These are phyloP conservation scores for Phengaris arion DNA, from an alignment of 2,888 invertebrate genomes.

Conservation along the genomic window DNA sequence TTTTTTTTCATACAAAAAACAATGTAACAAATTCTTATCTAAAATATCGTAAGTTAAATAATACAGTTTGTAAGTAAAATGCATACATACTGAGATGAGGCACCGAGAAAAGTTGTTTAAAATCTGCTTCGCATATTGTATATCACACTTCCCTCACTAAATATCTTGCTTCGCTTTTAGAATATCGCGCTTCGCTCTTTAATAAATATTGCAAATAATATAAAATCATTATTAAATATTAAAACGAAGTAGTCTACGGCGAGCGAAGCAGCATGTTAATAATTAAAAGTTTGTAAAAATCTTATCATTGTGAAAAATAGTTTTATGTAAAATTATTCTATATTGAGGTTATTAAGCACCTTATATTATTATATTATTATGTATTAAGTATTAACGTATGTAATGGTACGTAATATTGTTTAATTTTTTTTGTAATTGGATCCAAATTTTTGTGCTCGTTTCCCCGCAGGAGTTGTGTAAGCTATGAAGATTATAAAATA, in stretches of 20 bases:
- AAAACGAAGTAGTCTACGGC: neutral
- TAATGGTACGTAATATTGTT: neutral
- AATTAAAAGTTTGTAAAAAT: neutral
- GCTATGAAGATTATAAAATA: neutral
- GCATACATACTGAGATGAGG: conserved; percentile 8
- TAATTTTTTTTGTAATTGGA: neutral
- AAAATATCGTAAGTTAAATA: neutral
- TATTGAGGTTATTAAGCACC: neutral
- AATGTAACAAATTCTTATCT: neutral
- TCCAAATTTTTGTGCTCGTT: neutral
- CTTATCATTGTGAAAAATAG: neutral
- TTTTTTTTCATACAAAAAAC: neutral
- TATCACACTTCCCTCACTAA: neutral
- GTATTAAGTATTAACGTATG: neutral
- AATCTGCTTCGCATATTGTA: neutral
- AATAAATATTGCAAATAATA: no score
- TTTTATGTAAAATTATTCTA: neutral
- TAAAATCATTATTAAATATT: neutral
- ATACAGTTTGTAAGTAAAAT: no score
- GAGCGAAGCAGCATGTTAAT: neutral
- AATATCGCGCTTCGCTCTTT: no score
- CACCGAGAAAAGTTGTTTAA: neutral
- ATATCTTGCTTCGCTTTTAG: no score
- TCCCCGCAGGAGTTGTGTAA: neutral
- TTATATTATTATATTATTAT: neutral